Percentiles rank a stretch among this genome's conserved stretches.
These are phyloP conservation scores for Philopedon plagiatum DNA, from an alignment of 2,888 invertebrate species.

Conservation along the genomic window DNA sequence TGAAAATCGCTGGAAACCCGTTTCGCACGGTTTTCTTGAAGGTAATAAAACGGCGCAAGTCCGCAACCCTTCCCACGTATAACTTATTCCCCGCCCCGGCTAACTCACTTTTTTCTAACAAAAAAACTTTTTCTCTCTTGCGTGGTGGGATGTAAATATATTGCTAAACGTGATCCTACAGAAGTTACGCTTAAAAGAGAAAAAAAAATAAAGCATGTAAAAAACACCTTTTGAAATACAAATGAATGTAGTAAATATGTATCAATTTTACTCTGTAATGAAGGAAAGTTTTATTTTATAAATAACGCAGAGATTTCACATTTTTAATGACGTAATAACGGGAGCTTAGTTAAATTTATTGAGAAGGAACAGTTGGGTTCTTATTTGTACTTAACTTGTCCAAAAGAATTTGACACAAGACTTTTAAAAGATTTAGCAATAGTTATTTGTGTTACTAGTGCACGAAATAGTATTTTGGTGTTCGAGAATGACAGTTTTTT, in stretches of 20 bases:
- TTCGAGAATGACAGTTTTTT: no score
- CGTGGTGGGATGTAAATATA: constrained; percentile 48
- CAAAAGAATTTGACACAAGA: no score
- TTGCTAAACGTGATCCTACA: constrained; percentile 26
- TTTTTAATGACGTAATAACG: no score
- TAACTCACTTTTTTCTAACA: constrained; percentile 45
- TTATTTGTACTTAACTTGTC: no score
- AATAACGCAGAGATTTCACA: no score
- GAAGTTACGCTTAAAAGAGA: constrained; percentile 1
- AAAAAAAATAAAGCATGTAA: constrained; percentile 1
- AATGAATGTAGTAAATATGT: background rate
- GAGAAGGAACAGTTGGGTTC: no score
- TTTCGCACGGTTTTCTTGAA: constrained; percentile 49
- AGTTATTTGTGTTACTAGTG: no score
- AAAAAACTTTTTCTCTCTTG: constrained; percentile 49
- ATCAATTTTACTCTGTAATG: background rate
- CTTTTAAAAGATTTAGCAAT: no score
- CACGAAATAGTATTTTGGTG: no score
- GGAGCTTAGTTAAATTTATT: no score
- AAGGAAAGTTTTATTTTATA: no score
- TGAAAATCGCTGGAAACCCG: constrained; percentile 36
- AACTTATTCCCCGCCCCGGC: constrained; percentile 49
- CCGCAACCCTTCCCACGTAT: constrained; percentile 50
- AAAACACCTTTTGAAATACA: background rate
- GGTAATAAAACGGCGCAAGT: constrained; percentile 48